phyloP scores from a whole-genome alignment of 2,888 invertebrate genomes.

The Colostygia pectinataria region DNA sequence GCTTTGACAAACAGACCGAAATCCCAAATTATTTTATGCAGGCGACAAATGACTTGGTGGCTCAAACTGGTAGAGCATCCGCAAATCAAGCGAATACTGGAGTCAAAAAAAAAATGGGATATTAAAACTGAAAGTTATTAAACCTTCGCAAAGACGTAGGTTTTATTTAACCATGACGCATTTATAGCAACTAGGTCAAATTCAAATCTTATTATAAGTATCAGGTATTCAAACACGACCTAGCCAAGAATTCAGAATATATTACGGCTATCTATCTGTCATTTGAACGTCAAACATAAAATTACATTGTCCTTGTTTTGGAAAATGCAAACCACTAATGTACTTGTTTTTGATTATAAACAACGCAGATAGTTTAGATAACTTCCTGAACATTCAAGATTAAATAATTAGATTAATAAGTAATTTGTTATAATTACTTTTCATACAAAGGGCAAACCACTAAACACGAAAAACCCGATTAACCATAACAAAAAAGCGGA shows the following conservation, averaged over 20 bases:
- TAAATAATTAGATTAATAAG: not conserved
- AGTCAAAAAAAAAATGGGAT: too few species aligned
- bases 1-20: too few species aligned
- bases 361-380: not conserved
- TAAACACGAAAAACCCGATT: conserved; percentile 11
- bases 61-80: too few species aligned
- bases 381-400: not conserved
- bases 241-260: conserved; percentile 4
- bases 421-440: conserved; percentile 1
- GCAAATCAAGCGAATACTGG: too few species aligned
- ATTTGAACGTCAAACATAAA: conserved; percentile 7
- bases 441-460: conserved; percentile 5
- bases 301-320: not conserved
- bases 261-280: conserved; percentile 8
- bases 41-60: too few species aligned
- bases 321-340: conserved; percentile 2
- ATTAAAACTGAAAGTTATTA: too few species aligned
- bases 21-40: too few species aligned
- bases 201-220: conserved; percentile 2
- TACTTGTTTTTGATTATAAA: too few species aligned
- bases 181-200: conserved; percentile 9
- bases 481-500: conserved; percentile 24
- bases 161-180: too few species aligned
- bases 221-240: conserved; percentile 1
- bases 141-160: too few species aligned